Percentiles rank a stretch among this genome's conserved stretches.
Evolutionary conservation across 1,140 invertebrate species (phyloP).

Genomic region (Liolophura sinensis): DNA sequence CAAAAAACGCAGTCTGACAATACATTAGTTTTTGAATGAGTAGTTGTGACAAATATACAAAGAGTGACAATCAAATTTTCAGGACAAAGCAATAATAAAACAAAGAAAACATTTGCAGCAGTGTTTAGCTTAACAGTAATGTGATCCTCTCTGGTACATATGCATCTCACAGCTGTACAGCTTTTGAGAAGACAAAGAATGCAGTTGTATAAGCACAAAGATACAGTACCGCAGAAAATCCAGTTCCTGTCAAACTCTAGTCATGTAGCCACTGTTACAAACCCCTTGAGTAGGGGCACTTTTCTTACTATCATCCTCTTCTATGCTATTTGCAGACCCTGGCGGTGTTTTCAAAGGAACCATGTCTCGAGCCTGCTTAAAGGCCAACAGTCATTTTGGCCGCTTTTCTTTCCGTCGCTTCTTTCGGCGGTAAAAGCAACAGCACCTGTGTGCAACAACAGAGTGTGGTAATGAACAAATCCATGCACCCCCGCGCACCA

Average conservation of each 20-base stretch:
- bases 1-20: too few species aligned
- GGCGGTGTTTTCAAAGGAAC: slow-evolving; percentile 28
- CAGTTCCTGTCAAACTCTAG: neutral
- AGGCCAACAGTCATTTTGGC: slow-evolving; percentile 42
- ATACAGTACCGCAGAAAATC: neutral
- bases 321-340: slow-evolving; percentile 1
- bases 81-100: neutral
- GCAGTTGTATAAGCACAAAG: neutral
- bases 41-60: too few species aligned
- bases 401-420: slow-evolving; percentile 37
- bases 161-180: neutral
- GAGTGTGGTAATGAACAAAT: slow-evolving; percentile 9
- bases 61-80: too few species aligned
- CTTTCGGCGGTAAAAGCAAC: slow-evolving; percentile 37
- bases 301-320: neutral
- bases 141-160: neutral
- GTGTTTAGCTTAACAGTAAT: neutral
- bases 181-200: neutral
- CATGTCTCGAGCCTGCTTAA: slow-evolving; percentile 37
- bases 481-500: slow-evolving; percentile 1
- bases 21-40: too few species aligned
- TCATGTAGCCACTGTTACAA: neutral
- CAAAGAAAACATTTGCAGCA: neutral
- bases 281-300: neutral
- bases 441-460: slow-evolving; percentile 38